Conservation (phyloP, 2,113 vertebrate genomes). For the Pheucticus melanocephalus region DNA sequence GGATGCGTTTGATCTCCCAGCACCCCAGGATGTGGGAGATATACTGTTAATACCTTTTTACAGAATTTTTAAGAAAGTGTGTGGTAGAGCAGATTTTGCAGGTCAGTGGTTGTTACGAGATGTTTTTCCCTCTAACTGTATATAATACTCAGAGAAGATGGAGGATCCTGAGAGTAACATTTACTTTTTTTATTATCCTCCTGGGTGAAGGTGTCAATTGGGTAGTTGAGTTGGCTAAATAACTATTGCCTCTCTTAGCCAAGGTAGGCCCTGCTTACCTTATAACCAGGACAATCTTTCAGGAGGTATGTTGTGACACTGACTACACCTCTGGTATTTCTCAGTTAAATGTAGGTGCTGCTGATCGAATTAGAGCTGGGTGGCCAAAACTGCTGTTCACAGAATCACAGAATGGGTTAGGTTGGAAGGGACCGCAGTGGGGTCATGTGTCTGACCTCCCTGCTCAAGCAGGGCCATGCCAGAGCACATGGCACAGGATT, state of each 20-base stretch:
- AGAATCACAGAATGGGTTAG: not conserved
- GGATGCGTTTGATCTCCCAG: not conserved
- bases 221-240: not conserved
- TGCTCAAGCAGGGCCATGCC: not conserved
- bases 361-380: not conserved
- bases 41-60: not conserved
- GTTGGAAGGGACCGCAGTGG: not conserved
- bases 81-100: not conserved
- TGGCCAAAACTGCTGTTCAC: not conserved
- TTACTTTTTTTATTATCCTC: not conserved
- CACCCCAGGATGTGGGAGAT: not conserved
- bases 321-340: not conserved
- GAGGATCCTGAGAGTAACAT: not conserved
- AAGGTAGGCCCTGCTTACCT: not conserved
- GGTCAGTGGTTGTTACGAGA: not conserved
- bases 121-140: accelerated
- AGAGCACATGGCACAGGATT: not conserved
- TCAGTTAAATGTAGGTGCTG: not conserved
- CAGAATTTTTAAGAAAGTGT: not conserved
- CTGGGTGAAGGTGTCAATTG: not conserved
- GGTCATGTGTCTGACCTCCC: not conserved
- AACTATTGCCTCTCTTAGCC: not conserved
- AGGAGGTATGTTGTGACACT: not conserved
- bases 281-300: not conserved
- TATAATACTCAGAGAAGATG: not conserved